These are phyloP conservation scores for Oeneis ivallda DNA, from an alignment of 2,888 invertebrate genomes.

Conservation along the genomic window DNA sequence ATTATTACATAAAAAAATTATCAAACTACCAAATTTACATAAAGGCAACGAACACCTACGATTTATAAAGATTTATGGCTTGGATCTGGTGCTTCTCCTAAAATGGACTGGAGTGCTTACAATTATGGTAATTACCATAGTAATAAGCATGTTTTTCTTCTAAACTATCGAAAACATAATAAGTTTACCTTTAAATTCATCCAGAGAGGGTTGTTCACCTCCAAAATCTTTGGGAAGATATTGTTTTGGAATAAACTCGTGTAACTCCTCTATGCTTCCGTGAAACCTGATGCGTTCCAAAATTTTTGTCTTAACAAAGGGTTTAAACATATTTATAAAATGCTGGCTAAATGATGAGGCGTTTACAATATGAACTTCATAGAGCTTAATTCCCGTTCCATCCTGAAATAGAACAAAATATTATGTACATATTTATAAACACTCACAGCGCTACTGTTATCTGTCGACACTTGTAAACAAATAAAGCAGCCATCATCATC, in stretches of 20 bases:
- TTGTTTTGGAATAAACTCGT: conserved; percentile 55
- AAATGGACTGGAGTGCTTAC: no score
- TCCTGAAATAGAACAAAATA: conserved; percentile 55
- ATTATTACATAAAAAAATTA: no score
- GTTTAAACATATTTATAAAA: conserved; percentile 60
- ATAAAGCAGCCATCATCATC: no score
- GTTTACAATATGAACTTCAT: conserved; percentile 70
- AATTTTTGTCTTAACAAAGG: conserved; percentile 66
- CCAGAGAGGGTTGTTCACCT: conserved; percentile 56
- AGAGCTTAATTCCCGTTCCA: conserved; percentile 65
- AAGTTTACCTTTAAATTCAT: conserved; percentile 60
- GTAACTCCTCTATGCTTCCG: conserved; percentile 55
- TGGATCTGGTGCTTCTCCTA: no score
- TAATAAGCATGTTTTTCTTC: no score
- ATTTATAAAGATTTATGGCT: no score
- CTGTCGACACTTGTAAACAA: no score
- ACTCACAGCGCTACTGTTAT: no score
- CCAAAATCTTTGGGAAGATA: conserved; percentile 65
- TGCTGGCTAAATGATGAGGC: conserved; percentile 58
- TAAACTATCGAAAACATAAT: neutral
- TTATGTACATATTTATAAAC: neutral
- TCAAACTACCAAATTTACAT: no score
- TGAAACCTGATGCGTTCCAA: conserved; percentile 61
- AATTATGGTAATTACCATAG: neutral
- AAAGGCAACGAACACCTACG: no score